These are phyloP conservation scores for Brachyopa scutellaris DNA, from an alignment of 2,888 invertebrate genomes.

Conservation along the genomic window DNA sequence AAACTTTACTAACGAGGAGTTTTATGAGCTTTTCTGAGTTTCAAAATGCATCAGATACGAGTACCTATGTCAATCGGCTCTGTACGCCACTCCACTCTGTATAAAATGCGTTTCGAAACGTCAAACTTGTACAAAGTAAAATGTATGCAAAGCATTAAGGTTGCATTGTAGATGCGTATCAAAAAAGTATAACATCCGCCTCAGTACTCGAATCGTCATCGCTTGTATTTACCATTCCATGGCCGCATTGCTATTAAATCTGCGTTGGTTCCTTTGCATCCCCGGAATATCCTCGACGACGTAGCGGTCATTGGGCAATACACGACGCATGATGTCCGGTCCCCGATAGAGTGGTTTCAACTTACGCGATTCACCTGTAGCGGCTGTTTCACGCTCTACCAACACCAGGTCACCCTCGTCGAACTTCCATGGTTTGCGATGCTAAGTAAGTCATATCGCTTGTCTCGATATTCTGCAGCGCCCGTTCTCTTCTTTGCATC, in stretches of 20 bases:
- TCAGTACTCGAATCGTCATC: neutral
- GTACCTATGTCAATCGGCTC: no score
- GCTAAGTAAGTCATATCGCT: neutral
- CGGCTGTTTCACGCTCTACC: neutral
- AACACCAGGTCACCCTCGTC: neutral
- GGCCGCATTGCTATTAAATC: slow-evolving; percentile 1
- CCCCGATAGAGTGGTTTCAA: slow-evolving; percentile 74
- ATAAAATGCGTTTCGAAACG: no score
- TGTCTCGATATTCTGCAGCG: no score
- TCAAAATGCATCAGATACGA: no score
- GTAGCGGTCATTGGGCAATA: slow-evolving; percentile 71
- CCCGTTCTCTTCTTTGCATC: neutral
- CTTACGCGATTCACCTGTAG: slow-evolving; percentile 68
- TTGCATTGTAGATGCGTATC: no score
- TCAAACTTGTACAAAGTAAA: no score
- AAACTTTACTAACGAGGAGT: no score
- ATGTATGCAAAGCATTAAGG: no score
- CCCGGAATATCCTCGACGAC: slow-evolving; percentile 7
- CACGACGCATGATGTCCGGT: slow-evolving; percentile 73
- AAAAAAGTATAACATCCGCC: no score
- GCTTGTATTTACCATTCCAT: neutral
- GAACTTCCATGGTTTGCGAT: neutral
- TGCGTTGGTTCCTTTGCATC: slow-evolving; percentile 21
- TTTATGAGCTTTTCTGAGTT: no score
- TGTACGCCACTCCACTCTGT: no score